Percentiles rank a stretch among this genome's conserved stretches.
Conservation (phyloP, 1,140 invertebrate species). For the Zaprionus tsacasi region DNA sequence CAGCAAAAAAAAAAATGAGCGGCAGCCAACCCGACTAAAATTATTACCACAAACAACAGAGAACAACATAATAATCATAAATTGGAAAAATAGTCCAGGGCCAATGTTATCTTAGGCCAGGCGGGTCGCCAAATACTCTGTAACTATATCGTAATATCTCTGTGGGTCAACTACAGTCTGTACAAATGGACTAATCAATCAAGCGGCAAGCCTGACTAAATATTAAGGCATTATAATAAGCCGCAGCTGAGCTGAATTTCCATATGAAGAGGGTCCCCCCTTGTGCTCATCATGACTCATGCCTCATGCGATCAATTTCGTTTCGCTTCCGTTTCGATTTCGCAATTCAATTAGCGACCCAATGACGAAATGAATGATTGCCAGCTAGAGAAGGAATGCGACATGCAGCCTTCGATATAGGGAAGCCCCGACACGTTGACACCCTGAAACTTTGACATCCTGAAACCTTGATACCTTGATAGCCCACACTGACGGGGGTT, state of each 20-base stretch:
- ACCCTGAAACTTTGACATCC: not conserved
- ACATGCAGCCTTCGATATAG: not conserved
- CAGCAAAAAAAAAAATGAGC: conserved; percentile 26
- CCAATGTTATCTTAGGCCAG: not conserved
- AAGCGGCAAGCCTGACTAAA: conserved; percentile 1
- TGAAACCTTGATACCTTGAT: not conserved
- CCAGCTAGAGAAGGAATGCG: conserved; percentile 37
- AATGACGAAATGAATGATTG: conserved; percentile 75
- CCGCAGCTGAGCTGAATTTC: conserved; percentile 17
- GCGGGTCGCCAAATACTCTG: not conserved
- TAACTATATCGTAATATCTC: not conserved
- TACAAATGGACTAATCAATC: conserved; percentile 32
- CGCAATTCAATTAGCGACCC: conserved; percentile 70
- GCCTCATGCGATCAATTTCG: conserved; percentile 65
- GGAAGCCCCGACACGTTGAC: not conserved
- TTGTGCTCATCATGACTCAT: conserved; percentile 41
- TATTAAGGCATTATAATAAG: conserved; percentile 6
- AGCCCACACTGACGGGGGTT: conserved; percentile 20
- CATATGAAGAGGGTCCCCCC: conserved; percentile 1
- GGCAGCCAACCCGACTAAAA: not conserved
- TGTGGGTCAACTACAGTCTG: not conserved
- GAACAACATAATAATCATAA: conserved; percentile 30
- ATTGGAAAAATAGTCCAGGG: conserved; percentile 36
- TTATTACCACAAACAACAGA: not conserved
- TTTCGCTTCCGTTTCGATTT: conserved; percentile 57